Evolutionary conservation across 2,888 invertebrate genomes (phyloP).

Genomic region (Cyaniris semiargus): DNA sequence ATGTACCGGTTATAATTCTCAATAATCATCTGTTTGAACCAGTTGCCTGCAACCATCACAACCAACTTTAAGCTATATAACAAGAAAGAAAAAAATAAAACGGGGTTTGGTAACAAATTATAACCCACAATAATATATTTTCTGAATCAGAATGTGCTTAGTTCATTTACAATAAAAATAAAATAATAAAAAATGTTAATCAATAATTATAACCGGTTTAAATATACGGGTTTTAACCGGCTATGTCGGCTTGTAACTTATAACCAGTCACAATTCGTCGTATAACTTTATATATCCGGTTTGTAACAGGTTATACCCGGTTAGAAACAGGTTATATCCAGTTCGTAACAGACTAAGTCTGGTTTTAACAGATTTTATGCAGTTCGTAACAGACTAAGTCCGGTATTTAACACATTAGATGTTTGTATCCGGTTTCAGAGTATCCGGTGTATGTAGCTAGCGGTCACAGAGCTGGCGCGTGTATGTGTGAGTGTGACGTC

Average conservation of each 20-base stretch:
- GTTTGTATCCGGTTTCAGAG: background rate
- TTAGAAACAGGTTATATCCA: too few species aligned
- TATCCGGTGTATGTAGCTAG: background rate
- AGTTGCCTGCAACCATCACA: background rate
- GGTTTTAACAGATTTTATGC: background rate
- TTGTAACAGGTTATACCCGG: background rate
- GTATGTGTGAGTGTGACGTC: conserved; percentile 46
- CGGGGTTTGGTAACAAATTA: conserved; percentile 11
- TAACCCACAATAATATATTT: background rate
- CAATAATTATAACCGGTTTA: background rate
- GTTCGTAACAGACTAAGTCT: too few species aligned
- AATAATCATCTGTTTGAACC: background rate
- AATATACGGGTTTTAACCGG: background rate
- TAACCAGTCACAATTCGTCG: background rate
- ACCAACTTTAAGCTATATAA: background rate
- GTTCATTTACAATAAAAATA: background rate
- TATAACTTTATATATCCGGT: background rate
- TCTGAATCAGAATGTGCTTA: background rate
- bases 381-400: background rate
- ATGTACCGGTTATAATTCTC: background rate
- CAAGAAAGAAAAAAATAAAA: background rate
- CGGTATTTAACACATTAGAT: background rate
- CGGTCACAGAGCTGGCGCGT: conserved; percentile 30
- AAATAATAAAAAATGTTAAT: background rate
- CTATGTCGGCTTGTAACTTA: background rate